Percentiles rank a stretch among this genome's conserved stretches.
phyloP scores from a whole-genome alignment of 2,888 invertebrate genomes.

The Tiphia femorata region DNA sequence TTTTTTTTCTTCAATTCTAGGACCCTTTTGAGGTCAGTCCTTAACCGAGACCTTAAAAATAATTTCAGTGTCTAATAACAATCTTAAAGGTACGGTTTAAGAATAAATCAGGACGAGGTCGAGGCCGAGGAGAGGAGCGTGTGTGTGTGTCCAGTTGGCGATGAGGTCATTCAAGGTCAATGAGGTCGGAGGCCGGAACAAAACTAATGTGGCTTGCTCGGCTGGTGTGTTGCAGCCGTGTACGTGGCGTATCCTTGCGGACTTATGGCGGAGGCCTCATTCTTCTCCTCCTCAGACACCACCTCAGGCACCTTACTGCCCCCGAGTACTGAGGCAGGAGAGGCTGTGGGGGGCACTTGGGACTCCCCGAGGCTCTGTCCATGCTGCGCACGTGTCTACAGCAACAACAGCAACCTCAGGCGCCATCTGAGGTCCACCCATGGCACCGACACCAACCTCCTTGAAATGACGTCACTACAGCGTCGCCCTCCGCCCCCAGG shows the following conservation, averaged over 20 bases:
- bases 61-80: too few relatives aligned
- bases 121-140: conserved; percentile 10
- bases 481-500: conserved; percentile 26
- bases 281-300: not conserved
- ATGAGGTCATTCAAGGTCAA: too few relatives aligned
- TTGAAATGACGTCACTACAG: conserved; percentile 53
- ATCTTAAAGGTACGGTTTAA: too few relatives aligned
- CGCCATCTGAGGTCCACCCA: conserved; percentile 55
- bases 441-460: conserved; percentile 50
- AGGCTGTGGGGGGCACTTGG: conserved; percentile 50
- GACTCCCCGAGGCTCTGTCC: conserved; percentile 60
- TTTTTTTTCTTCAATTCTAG: too few relatives aligned
- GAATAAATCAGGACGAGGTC: too few relatives aligned
- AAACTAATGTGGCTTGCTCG: conserved; percentile 44
- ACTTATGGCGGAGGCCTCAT: conserved; percentile 18
- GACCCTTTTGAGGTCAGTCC: too few relatives aligned
- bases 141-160: too few relatives aligned
- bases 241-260: conserved; percentile 14
- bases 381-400: conserved; percentile 58
- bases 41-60: too few relatives aligned
- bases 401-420: conserved; percentile 62
- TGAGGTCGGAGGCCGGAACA: conserved; percentile 17
- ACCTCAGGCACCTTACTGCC: conserved; percentile 10
- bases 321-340: conserved; percentile 21
- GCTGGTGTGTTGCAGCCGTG: conserved; percentile 56